phyloP scores from a whole-genome alignment of 2,888 invertebrate genomes.

The Tetheella fluctuosa region DNA sequence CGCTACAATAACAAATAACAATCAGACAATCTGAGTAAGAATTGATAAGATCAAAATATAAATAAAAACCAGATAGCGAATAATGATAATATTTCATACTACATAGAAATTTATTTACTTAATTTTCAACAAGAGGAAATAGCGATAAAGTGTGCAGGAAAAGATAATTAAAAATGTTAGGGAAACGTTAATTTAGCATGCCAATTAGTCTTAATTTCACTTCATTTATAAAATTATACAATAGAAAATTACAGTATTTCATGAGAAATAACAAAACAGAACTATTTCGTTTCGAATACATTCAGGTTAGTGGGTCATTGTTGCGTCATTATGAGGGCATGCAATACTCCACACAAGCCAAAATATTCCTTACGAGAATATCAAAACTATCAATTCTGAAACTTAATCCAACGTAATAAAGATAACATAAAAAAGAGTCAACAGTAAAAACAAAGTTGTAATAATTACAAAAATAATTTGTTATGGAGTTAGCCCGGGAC shows the following conservation, averaged over 20 bases:
- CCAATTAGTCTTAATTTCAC: constrained; percentile 1
- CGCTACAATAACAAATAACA: not conserved
- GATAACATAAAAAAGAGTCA: not conserved
- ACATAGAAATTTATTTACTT: too few relatives aligned
- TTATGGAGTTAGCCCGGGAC: constrained; percentile 19
- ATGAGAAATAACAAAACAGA: constrained; percentile 4
- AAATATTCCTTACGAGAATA: constrained; percentile 2
- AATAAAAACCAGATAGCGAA: not conserved
- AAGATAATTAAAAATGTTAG: not conserved
- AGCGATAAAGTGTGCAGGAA: not conserved
- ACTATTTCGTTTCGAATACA: constrained; percentile 12
- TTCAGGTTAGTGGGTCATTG: constrained; percentile 35
- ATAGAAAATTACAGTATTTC: constrained; percentile 1
- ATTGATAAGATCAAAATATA: not conserved
- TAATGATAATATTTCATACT: too few relatives aligned
- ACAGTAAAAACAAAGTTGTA: not conserved
- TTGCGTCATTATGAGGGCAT: constrained; percentile 14
- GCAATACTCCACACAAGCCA: constrained; percentile 1
- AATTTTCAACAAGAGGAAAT: not conserved
- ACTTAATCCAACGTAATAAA: not conserved
- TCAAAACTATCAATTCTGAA: constrained; percentile 1
- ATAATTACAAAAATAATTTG: constrained; percentile 19
- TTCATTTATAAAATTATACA: not conserved
- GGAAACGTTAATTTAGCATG: not conserved
- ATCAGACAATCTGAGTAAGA: not conserved